Evolutionary conservation across 2,888 invertebrate genomes (phyloP).

Genomic region (Sinelater perroti): DNA sequence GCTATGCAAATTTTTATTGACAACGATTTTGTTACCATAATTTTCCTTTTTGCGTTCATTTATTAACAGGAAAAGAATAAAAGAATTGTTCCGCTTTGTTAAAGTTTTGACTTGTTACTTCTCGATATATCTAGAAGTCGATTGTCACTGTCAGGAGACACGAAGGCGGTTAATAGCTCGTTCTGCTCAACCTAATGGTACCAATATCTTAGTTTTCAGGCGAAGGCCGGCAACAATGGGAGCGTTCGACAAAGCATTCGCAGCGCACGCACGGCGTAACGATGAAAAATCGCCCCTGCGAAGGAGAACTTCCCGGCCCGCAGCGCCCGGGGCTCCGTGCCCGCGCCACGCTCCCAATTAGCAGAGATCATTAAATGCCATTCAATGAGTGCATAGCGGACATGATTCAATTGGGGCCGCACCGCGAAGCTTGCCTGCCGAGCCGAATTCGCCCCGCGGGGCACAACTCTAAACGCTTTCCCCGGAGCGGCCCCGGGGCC

Average conservation of each 20-base stretch:
- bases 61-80: too few species aligned
- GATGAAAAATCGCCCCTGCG: slow-evolving; percentile 22
- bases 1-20: too few species aligned
- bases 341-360: slow-evolving; percentile 42
- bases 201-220: slow-evolving; percentile 19
- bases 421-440: slow-evolving; percentile 18
- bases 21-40: too few species aligned
- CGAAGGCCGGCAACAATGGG: slow-evolving; percentile 21
- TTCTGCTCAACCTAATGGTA: slow-evolving; percentile 18
- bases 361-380: slow-evolving; percentile 49
- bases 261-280: slow-evolving; percentile 18
- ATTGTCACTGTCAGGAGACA: slow-evolving; percentile 8
- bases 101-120: too few species aligned
- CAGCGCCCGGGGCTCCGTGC: slow-evolving; percentile 5
- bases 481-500: not conserved
- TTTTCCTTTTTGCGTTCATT: too few species aligned
- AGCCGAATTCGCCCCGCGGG: not conserved
- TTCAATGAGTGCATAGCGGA: slow-evolving; percentile 46
- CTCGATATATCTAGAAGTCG: not conserved
- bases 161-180: slow-evolving; percentile 16
- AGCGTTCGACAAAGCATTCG: slow-evolving; percentile 16
- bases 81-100: too few species aligned
- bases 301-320: slow-evolving; percentile 23
- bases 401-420: slow-evolving; percentile 25
- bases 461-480: slow-evolving; percentile 10